A percentile compares a stretch with the other conserved stretches of the same genome.
Evolutionary conservation across 2,797 vertebrate species (phyloP).

Genomic region (Pangasius larnaudii): DNA sequence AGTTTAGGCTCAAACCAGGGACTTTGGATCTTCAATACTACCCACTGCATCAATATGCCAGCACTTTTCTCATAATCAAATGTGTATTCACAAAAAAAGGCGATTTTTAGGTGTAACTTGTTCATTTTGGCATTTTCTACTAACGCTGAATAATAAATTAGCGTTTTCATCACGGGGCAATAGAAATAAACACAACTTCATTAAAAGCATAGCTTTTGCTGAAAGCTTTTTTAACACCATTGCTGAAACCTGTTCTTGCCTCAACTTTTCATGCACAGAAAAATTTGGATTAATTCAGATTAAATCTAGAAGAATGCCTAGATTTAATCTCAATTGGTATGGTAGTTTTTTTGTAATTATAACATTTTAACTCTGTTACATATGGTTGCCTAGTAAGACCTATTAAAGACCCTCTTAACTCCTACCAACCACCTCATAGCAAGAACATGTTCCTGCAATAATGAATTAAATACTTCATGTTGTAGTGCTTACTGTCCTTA

Average conservation of each 20-base stretch:
- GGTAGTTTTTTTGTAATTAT: too few relatives aligned
- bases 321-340: not conserved
- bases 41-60: not conserved
- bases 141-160: not conserved
- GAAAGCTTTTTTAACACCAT: not conserved
- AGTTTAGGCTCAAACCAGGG: not conserved
- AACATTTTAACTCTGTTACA: not conserved
- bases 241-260: not conserved
- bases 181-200: not conserved
- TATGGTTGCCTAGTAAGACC: not conserved
- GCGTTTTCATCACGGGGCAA: not conserved
- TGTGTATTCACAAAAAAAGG: not conserved
- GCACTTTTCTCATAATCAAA: not conserved
- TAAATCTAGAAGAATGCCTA: not conserved
- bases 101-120: not conserved
- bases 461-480: not conserved
- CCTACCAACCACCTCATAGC: not conserved
- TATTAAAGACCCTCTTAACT: constrained; percentile 12
- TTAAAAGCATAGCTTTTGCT: not conserved
- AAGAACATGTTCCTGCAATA: not conserved
- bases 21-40: not conserved
- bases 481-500: not conserved
- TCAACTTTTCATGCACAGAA: not conserved
- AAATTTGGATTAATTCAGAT: not conserved
- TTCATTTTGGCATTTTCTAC: not conserved